Percentiles rank a stretch among this genome's conserved stretches.
These are phyloP conservation scores for Tachina grossa DNA, from an alignment of 2,888 invertebrate species.

Conservation along the genomic window DNA sequence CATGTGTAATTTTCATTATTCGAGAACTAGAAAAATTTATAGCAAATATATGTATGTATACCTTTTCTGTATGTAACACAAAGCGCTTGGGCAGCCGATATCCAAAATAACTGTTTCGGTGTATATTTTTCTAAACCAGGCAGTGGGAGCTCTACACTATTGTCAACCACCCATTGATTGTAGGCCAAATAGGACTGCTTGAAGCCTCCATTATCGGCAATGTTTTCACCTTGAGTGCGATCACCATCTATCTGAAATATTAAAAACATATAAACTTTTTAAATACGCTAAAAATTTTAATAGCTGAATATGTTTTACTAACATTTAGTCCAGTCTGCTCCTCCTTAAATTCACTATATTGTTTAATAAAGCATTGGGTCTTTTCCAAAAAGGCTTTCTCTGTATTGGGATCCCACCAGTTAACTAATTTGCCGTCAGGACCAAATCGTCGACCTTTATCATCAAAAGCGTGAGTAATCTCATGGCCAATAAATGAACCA, in stretches of 20 bases:
- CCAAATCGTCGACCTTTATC: too few species aligned
- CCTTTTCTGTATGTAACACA: conserved; percentile 90
- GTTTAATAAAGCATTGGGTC: conserved; percentile 95
- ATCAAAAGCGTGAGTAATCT: too few species aligned
- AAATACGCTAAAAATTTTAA: conserved; percentile 39
- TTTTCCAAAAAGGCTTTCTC: conserved; percentile 87
- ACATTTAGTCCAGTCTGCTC: conserved; percentile 86
- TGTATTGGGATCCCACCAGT: too few species aligned
- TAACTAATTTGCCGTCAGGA: too few species aligned
- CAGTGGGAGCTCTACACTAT: conserved; percentile 86
- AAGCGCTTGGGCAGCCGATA: conserved; percentile 94
- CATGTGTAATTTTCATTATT: too few species aligned
- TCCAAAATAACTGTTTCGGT: conserved; percentile 91
- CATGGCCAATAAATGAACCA: too few species aligned
- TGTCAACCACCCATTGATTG: conserved; percentile 87
- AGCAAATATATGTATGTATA: conserved; percentile 82
- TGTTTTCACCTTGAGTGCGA: conserved; percentile 96
- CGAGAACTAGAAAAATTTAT: not conserved
- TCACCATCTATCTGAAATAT: conserved; percentile 91
- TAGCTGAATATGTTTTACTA: conserved; percentile 57
- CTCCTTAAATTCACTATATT: conserved; percentile 95
- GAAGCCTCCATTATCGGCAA: conserved; percentile 96
- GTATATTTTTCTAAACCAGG: conserved; percentile 88
- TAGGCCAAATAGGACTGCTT: conserved; percentile 95
- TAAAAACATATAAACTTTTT: conserved; percentile 44